Evolutionary conservation across 2,888 invertebrate species (phyloP), one percentile per base, ranked within the genome.

Genomic region (Apamea anceps): DNA sequence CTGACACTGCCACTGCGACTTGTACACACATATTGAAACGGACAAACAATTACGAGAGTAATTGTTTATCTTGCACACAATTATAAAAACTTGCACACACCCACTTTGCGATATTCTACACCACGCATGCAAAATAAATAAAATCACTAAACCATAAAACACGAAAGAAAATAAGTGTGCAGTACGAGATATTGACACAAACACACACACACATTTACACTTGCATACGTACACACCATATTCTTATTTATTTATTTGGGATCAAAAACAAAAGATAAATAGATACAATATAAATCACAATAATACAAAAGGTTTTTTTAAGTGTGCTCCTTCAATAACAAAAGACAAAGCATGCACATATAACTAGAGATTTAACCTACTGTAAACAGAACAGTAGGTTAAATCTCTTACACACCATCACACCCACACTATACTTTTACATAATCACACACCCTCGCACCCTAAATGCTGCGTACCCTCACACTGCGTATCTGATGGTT

Each of bases 1-100:
- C 86, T 6, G 72, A 66, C 66, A n/a, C n/a, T 21, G 37, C 21
- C 42, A 32, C n/a, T 25, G 45, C 3, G 68, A 71, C 62, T 62
- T 73, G 54, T 70, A 70, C 32, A 60, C 57, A 48, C 48, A 15
- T 5, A 7, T 10, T 10, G 0, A 18, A 32, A 18, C 32, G 12
- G n/a, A 15, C 28, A 45, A 32, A 70, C 42, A 51, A 13, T 48
- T 70, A 32, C 48, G 42, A 42, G 42, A 42, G 42, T 42, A 42
- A 42, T 42, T 42, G 37, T 37, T 37, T 37, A 6, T 6, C 57
- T 32, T 32, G 18, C 65, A 51, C 28, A 72, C 7, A n/a, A 5
- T 48, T 13, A 21, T 28, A 21, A 37, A 71, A 18, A 45, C 37
- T 25, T 42, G 28, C 37, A 66, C 25, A 71, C 13, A 18, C 8